A percentile compares a stretch with the other conserved stretches of the same genome.
phyloP scores from a whole-genome alignment of 2,797 vertebrate species.

The Dallia pectoralis region DNA sequence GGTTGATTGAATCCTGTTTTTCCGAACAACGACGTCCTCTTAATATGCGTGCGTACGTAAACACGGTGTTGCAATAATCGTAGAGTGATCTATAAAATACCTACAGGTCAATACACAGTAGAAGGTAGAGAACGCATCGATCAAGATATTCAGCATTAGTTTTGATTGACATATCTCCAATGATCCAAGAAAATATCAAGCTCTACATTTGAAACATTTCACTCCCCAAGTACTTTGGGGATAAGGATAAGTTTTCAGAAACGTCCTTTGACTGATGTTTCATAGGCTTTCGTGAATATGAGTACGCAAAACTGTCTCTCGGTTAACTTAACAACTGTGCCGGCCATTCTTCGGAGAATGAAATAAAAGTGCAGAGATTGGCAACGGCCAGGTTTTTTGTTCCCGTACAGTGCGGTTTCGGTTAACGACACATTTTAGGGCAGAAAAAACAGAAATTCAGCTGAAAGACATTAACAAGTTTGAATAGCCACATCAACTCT shows the following conservation, averaged over 20 bases:
- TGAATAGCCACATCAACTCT: constrained; percentile 44
- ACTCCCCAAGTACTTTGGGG: constrained; percentile 6
- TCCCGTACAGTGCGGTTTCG: too few relatives aligned
- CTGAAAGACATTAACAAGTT: too few relatives aligned
- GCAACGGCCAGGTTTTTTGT: too few relatives aligned
- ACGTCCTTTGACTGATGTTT: constrained; percentile 62
- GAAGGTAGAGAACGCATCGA: background rate
- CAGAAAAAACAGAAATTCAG: constrained; percentile 37
- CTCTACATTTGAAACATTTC: background rate
- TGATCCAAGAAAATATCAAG: background rate
- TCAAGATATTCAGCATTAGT: background rate
- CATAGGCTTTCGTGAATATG: constrained; percentile 63
- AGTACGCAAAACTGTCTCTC: constrained; percentile 57
- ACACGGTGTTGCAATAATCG: background rate
- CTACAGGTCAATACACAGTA: background rate
- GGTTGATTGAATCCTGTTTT: background rate
- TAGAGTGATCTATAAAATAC: background rate
- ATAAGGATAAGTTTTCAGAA: constrained; percentile 29
- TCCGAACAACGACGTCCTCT: background rate
- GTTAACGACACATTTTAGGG: too few relatives aligned
- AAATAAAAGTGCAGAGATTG: constrained; percentile 32
- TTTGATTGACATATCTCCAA: background rate
- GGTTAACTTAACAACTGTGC: constrained; percentile 68
- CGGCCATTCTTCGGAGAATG: constrained; percentile 71
- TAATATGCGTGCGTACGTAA: background rate